Evolutionary conservation across 2,113 vertebrate species (phyloP).

Genomic region (Oreochromis tanganicae): DNA sequence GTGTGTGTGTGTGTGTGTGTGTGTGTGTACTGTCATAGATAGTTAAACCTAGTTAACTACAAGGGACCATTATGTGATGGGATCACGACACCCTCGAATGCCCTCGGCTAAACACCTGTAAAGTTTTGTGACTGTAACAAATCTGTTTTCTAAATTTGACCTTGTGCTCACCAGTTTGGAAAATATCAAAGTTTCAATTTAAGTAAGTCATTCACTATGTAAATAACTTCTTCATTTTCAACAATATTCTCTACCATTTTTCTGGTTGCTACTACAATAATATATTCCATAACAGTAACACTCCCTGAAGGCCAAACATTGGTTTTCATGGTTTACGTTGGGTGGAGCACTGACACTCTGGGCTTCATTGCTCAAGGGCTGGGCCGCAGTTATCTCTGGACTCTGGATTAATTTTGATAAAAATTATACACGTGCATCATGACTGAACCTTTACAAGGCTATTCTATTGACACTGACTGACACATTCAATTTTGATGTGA

Average conservation of each 20-base stretch:
- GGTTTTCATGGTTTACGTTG: background rate
- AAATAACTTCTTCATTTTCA: background rate
- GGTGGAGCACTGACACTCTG: background rate
- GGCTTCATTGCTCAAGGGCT: background rate
- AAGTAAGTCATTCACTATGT: background rate
- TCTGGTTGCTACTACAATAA: background rate
- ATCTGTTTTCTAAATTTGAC: background rate
- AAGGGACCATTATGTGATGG: background rate
- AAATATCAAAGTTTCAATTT: background rate
- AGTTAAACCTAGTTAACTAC: background rate
- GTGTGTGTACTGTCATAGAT: too few species aligned
- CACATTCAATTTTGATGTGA: background rate
- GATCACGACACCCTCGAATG: background rate
- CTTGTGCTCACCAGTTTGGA: background rate
- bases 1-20: background rate
- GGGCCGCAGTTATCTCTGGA: background rate
- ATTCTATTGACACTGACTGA: background rate
- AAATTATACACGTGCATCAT: background rate
- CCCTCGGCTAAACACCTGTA: background rate
- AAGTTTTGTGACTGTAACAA: background rate
- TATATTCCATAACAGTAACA: background rate
- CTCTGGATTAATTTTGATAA: background rate
- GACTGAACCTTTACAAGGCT: background rate
- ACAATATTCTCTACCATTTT: background rate
- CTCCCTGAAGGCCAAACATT: background rate